A percentile compares a stretch with the other conserved stretches of the same genome.
Evolutionary conservation across 2,888 invertebrate genomes (phyloP).

Genomic region (Agrotis segetum): DNA sequence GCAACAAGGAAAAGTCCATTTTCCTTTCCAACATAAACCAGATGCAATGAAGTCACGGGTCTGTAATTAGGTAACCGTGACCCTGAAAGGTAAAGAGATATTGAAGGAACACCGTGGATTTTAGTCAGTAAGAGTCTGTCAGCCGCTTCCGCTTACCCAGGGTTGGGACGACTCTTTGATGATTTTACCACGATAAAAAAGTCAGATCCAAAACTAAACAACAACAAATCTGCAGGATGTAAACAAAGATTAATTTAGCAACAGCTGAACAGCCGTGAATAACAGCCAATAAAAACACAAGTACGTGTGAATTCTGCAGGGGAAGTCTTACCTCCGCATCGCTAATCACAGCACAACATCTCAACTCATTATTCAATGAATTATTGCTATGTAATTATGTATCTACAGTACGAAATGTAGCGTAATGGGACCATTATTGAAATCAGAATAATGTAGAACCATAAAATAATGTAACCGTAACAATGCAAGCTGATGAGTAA

Average conservation of each 20-base stretch:
- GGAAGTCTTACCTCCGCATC: conserved; percentile 34
- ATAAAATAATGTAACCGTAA: conserved; percentile 58
- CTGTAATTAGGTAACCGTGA: too few relatives aligned
- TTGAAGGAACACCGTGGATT: too few relatives aligned
- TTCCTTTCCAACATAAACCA: too few relatives aligned
- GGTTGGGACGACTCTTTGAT: too few relatives aligned
- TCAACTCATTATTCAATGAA: conserved; percentile 51
- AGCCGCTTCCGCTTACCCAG: too few relatives aligned
- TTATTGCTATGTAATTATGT: conserved; percentile 57
- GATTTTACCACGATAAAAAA: neutral
- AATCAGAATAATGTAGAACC: conserved; percentile 63
- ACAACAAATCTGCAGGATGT: neutral
- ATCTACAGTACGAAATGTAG: conserved; percentile 51
- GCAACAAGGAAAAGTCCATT: too few relatives aligned
- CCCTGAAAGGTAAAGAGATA: too few relatives aligned
- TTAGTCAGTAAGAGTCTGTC: too few relatives aligned
- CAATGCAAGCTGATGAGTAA: conserved; percentile 19
- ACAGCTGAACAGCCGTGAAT: neutral
- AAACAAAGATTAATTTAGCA: conserved; percentile 20
- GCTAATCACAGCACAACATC: conserved; percentile 41
- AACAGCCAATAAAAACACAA: conserved; percentile 41
- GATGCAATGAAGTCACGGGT: too few relatives aligned
- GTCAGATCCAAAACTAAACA: neutral
- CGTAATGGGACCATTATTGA: conserved; percentile 55
- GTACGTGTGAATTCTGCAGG: conserved; percentile 37